Evolutionary conservation across 2,797 vertebrate genomes (phyloP), one percentile per base, ranked within the genome.

Genomic region (Gephyroberyx darwinii): DNA sequence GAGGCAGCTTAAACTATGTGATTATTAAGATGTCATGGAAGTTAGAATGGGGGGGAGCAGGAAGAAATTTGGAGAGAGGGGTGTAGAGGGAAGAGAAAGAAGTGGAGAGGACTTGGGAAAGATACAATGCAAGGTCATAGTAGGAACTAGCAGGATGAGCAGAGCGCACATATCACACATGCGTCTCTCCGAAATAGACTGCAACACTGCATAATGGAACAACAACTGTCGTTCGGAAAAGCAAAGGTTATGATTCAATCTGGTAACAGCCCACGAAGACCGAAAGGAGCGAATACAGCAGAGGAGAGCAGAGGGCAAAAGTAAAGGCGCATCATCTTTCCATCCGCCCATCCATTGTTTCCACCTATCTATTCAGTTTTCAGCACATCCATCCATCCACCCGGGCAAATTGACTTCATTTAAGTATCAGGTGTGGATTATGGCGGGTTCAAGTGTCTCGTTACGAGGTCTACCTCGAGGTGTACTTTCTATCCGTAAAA

Each of bases 281-380:
- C 17, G 12, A 5, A 61, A 37, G 76, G 69, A 65, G 66, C 50
- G 69, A 26, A 26, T 26, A 4, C 26, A 26, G 26, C 45, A 70
- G 64, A 39, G 65, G 61, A 65, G 55, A 41, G 51, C 35, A 65
- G 52, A 63, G 65, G 70, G 47, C 56, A 71, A 53, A 55, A 35
- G 30, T 30, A 35, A 69, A 37, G 54, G 26, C 26, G 26, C 26
- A 4, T 26, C 26, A 26, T 26, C 26, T 26, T 3, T 26, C 26
- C 1, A 26, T 26, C 26, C 26, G 26, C 26, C 26, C 26, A 26
- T 26, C 26, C 26, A 26, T 26, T 26, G 26, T 13, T 17, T 50
- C 47, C n/a, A 19, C n/a, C 47, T 19, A 7, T 50, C n/a, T 17
- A 22, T 51, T 8, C 31, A 2, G 6, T 22, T 14, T 10, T 1